Percentiles rank a stretch among this genome's conserved stretches.
These are phyloP conservation scores for Abramis brama DNA, from an alignment of 2,113 vertebrate genomes.

Conservation along the genomic window DNA sequence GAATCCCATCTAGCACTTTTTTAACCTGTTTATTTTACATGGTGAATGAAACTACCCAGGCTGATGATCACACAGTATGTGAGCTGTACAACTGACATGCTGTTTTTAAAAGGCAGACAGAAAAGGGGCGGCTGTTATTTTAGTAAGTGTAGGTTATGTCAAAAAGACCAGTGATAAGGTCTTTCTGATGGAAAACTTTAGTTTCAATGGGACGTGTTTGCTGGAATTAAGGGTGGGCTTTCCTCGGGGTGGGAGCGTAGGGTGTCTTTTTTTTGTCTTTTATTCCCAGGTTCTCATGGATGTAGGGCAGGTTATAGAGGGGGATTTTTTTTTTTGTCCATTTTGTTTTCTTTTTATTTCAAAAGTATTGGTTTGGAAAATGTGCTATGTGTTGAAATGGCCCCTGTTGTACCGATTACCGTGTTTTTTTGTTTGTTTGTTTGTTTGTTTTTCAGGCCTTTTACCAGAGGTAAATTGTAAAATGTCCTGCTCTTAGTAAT, in stretches of 20 bases:
- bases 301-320: slow-evolving; percentile 23
- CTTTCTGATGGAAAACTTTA: slow-evolving; percentile 48
- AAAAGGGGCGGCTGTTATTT: background rate
- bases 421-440: background rate
- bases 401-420: background rate
- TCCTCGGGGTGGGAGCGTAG: background rate
- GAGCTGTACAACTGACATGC: slow-evolving; percentile 57
- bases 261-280: slow-evolving; percentile 39
- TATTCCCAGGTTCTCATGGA: slow-evolving; percentile 30
- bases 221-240: slow-evolving; percentile 28
- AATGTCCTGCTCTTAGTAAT: slow-evolving; percentile 11
- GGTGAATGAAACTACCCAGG: slow-evolving; percentile 57
- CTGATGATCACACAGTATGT: slow-evolving; percentile 57
- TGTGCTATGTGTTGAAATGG: slow-evolving; percentile 29
- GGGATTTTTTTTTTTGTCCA: background rate
- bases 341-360: background rate
- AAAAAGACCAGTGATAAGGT: slow-evolving; percentile 29
- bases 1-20: slow-evolving; percentile 74
- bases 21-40: slow-evolving; percentile 64
- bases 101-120: slow-evolving; percentile 40
- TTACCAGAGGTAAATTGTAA: slow-evolving; percentile 11
- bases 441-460: background rate
- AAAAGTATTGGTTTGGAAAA: slow-evolving; percentile 33
- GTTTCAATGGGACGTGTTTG: slow-evolving; percentile 14
- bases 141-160: slow-evolving; percentile 21